Evolutionary conservation across 1,140 invertebrate genomes (phyloP), one percentile per base, ranked within the genome.

Genomic region (Bilobella aurantiaca): DNA sequence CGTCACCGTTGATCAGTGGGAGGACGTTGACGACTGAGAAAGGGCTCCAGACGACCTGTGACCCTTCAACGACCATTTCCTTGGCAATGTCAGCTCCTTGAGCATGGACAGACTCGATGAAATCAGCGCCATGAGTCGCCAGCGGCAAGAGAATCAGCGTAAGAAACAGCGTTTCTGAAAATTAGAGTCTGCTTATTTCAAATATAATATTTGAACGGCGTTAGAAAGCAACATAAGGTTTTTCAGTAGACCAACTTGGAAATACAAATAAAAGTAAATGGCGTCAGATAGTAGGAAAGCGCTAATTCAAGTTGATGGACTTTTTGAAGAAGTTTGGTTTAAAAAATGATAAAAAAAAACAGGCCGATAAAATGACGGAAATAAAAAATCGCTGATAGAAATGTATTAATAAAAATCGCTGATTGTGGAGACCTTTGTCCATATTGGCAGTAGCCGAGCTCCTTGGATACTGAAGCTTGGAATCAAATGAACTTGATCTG

Each of bases 1-100:
- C 30, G 29, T 62, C 60, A 31, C 31, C 42, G 27, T 67, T 64
- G 16, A 69, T 61, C 12, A 66, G 42, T 0, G 70, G 66, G 1
- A 72, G 47, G 16, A 69, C 68, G 49, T 72, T 72, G 46, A 69
- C 71, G 1, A 69, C 71, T 46, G 62, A 68, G 64, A 56, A 72
- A 1, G 71, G 71, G 14, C 64, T 67, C 71, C 71, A 72, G 1
- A 72, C 66, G 16, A 72, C 68, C 47, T 63, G 64, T 31, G 47
- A 58, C n/a, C 63, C 69, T 31, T 64, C 57, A n/a, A 70, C 64
- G 1, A 61, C 63, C n/a, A 60, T 63, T 34, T 64, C 56, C 37
- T 62, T 37, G 12, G 59, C 59, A 37, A 62, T 37, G 3, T 62
- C 59, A 14, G 59, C 59, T 18, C 59, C 59, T 42, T 62, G 59